phyloP scores from a whole-genome alignment of 2,888 invertebrate genomes.

The Artemia sinica region DNA sequence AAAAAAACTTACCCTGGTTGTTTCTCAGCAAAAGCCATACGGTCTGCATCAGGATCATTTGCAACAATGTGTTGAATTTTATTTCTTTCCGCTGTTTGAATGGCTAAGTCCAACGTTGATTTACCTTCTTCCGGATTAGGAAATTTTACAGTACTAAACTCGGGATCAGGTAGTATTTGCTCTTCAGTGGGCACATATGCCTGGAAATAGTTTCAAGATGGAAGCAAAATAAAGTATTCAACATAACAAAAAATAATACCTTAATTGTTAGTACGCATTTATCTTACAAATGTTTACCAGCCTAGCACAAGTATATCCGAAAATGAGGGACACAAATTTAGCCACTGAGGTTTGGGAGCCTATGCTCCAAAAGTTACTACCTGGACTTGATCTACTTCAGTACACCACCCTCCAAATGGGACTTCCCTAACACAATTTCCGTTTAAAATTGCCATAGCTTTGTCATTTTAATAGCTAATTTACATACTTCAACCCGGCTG shows the following conservation, averaged over 20 bases:
- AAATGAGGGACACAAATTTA: no score
- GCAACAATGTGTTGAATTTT: slow-evolving; percentile 62
- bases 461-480: no score
- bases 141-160: slow-evolving; percentile 89
- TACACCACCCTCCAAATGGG: no score
- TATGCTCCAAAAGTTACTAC: no score
- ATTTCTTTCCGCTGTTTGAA: slow-evolving; percentile 53
- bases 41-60: slow-evolving; percentile 96
- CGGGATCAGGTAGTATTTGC: slow-evolving; percentile 78
- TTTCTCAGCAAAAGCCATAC: slow-evolving; percentile 80
- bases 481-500: no score
- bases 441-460: no score
- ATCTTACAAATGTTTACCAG: no score
- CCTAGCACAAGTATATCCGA: no score
- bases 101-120: slow-evolving; percentile 55
- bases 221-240: background rate
- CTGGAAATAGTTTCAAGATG: slow-evolving; percentile 31
- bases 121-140: slow-evolving; percentile 96
- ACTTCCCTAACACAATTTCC: no score
- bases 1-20: slow-evolving; percentile 38
- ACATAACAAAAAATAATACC: background rate
- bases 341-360: no score
- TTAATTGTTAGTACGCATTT: no score
- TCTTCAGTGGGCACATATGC: slow-evolving; percentile 47
- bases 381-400: no score